Evolutionary conservation across 2,888 invertebrate species (phyloP).

Genomic region (Perizoma affinitatum): DNA sequence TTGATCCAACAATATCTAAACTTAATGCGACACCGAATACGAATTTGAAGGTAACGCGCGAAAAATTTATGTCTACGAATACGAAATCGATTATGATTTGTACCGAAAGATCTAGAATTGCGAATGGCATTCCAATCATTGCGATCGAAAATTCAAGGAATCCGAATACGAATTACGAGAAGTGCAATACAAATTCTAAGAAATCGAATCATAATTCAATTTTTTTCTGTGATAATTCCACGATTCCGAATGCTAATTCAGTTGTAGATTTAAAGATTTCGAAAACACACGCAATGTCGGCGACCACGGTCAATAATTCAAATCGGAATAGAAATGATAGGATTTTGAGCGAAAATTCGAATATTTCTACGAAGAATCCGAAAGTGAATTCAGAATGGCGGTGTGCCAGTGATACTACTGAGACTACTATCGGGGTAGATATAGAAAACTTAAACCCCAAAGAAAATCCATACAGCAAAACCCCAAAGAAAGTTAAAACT

Average conservation of each 20-base stretch:
- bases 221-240: not conserved
- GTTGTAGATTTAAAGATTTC: not conserved
- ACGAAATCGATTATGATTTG: no score
- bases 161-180: not conserved
- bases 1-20: no score
- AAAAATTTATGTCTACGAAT: no score
- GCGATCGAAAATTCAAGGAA: not conserved
- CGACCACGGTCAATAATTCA: no score
- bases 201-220: not conserved
- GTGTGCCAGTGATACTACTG: slow-evolving; percentile 1
- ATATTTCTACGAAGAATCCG: not conserved
- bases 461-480: not conserved
- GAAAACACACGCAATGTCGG: not conserved
- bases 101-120: not conserved
- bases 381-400: slow-evolving; percentile 5
- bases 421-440: not conserved
- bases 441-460: slow-evolving; percentile 1
- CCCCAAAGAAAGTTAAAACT: slow-evolving; percentile 1
- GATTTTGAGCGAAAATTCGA: slow-evolving; percentile 7
- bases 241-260: not conserved
- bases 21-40: no score
- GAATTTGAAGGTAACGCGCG: no score
- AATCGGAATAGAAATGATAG: not conserved
- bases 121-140: not conserved
- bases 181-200: not conserved